Evolutionary conservation across 1,140 invertebrate species (phyloP), one percentile per base, ranked within the genome.

Genomic region (Gryon sp.): DNA sequence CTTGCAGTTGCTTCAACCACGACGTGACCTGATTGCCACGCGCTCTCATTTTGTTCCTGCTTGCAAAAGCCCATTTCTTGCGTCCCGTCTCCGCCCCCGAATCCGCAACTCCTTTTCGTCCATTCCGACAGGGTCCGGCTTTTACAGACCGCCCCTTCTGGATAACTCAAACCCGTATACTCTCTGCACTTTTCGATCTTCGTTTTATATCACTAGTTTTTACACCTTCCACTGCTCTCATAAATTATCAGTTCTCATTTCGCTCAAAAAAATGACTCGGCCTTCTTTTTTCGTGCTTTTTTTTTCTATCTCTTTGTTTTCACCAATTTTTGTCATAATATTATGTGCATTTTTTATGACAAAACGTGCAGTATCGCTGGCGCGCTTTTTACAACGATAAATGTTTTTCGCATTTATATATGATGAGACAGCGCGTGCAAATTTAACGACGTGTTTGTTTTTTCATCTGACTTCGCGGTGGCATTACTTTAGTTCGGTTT

Each of bases 101-200:
- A 18, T 30, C 32, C 19, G 55, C 40, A 60, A 50, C 32, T 34
- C 46, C 7, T 34, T 20, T 46, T 34, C 50, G 52, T 32, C 30
- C 45, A 57, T 46, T 60, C 45, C 62, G 75, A 77, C 81, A 83
- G 48, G 60, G 80, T 85, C 79, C 75, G 57, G 62, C 52, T 45
- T 43, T 53, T 28, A 5, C 24, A 82, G 80, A 83, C 80, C 84
- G 84, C 83, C 84, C 60, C 57, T 83, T 86, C 75, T 73, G 77
- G 83, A 83, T 86, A 83, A 80, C 77, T 72, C 65, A 68, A 78
- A 76, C 73, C 74, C 84, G 81, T 84, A 84, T 85, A 82, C 83
- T 53, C 30, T 32, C 46, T 28, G 36, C 34, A 43, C 38, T 53
- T 46, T 60, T 22, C 66, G 65, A 65, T 57, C 32, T 14, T 40